Base-by-base conservation (phyloP, 2,113 vertebrate genomes). In the Leptobrachium ailaonicum region DNA sequence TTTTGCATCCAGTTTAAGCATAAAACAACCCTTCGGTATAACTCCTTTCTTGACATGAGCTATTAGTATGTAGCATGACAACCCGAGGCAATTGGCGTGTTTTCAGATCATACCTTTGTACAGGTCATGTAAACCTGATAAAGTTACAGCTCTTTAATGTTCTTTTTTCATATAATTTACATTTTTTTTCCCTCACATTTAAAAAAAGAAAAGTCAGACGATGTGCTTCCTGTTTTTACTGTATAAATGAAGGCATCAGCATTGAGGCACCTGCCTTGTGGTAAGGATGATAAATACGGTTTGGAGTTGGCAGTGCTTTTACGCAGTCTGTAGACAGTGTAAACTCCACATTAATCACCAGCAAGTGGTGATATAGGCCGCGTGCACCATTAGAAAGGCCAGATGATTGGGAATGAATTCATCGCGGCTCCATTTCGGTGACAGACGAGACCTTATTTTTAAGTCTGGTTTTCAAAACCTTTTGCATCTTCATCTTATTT, bases 331-430 rank as follows among this genome's bases (percentile, higher is more conserved):
- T 82, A 89, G 88, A 84, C 83, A 53, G 71, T 66, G 66, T 81
- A 64, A 83, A 75, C 81, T 84, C 83, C 76, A 42, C 85, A 87
- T 89, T 87, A 88, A 89, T 91, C 88, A 87, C 83, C 66, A 79
- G 77, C 9, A 42, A 75, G 85, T 73, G 66, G 84, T 84, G 71
- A 81, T 71, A 64, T 45, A 80, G 82, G 74, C 80, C 76, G 44
- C 83, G 63, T 84, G 83, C 68, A 62, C 81, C 32, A 73, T 80
- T 83, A 11, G 77, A 82, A 79, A 68, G 82, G 83, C 84, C 86
- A 82, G 86, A 82, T 84, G 88, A 84, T 83, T 85, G 13, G 85
- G 85, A 88, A 86, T 74, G 50, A 73, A 85, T 85, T 91, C 87
- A 89, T 86, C 56, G 13, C 56, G 3, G 82, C 85, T 88, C 88